phyloP scores from a whole-genome alignment of 2,797 vertebrate species.

The Tadarida brasiliensis region DNA sequence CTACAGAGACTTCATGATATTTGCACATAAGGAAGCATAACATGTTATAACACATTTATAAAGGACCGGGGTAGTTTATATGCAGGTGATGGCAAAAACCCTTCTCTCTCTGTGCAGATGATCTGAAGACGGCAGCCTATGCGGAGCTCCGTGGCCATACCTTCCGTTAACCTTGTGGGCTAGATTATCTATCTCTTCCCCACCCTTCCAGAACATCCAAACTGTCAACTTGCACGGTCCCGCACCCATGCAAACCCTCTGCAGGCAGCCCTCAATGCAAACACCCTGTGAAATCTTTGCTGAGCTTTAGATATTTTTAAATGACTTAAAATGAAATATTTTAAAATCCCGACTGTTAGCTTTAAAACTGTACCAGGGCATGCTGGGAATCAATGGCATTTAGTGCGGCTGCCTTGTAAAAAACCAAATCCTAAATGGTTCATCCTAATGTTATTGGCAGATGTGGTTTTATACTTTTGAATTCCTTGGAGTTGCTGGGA shows the following conservation, averaged over 20 bases:
- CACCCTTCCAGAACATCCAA: background rate
- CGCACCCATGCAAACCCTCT: background rate
- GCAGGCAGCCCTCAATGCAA: background rate
- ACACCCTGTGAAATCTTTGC: conserved; percentile 60
- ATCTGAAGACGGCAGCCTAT: background rate
- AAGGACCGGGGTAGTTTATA: background rate
- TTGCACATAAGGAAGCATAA: conserved; percentile 19
- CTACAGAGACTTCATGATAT: background rate
- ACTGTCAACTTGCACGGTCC: background rate
- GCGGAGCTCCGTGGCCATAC: background rate
- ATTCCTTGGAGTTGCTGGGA: conserved; percentile 72
- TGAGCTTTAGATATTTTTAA: conserved; percentile 74
- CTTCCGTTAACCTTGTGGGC: background rate
- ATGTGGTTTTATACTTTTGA: conserved; percentile 76
- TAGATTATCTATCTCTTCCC: background rate
- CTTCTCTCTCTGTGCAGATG: background rate
- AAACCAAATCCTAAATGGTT: conserved; percentile 76
- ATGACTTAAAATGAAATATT: conserved; percentile 69
- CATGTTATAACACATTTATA: background rate
- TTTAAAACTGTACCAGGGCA: conserved; percentile 71
- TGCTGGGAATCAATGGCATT: conserved; percentile 68
- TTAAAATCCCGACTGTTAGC: conserved; percentile 65
- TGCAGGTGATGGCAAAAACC: conserved; percentile 15
- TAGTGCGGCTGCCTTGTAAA: conserved; percentile 68
- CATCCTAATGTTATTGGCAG: conserved; percentile 75